Conservation (phyloP, 2,888 invertebrate species). For the Drosophila affinis region DNA sequence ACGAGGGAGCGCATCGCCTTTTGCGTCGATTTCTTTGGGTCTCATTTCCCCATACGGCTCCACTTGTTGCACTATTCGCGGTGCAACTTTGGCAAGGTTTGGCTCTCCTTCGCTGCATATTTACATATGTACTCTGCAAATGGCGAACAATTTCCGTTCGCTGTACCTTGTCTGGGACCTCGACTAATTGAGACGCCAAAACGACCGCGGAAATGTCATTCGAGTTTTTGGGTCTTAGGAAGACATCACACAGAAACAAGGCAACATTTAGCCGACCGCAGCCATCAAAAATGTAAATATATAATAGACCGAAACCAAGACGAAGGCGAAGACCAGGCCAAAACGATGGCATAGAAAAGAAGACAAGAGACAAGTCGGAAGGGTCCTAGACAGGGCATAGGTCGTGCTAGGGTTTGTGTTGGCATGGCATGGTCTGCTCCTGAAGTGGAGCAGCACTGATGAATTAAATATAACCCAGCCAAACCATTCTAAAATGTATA, state of each 20-base stretch:
- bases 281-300: conserved; percentile 76
- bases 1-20: not conserved
- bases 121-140: conserved; percentile 48
- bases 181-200: conserved; percentile 71
- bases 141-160: conserved; percentile 72
- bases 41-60: conserved; percentile 26
- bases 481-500: conserved; percentile 71
- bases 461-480: conserved; percentile 73
- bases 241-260: conserved; percentile 12
- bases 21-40: conserved; percentile 41
- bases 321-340: conserved; percentile 35
- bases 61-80: conserved; percentile 44
- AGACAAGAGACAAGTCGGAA: not conserved
- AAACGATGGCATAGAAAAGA: conserved; percentile 22
- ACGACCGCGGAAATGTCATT: conserved; percentile 58
- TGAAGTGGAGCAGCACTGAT: conserved; percentile 76
- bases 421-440: not conserved
- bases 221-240: conserved; percentile 14
- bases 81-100: conserved; percentile 35
- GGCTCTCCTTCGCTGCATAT: conserved; percentile 17
- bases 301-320: conserved; percentile 54
- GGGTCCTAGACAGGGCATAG: conserved; percentile 14
- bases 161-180: conserved; percentile 63
- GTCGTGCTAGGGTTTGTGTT: not conserved
- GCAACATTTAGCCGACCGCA: conserved; percentile 49